Base-by-base conservation (phyloP, 2,888 invertebrate genomes). In the Elysia crispata region DNA sequence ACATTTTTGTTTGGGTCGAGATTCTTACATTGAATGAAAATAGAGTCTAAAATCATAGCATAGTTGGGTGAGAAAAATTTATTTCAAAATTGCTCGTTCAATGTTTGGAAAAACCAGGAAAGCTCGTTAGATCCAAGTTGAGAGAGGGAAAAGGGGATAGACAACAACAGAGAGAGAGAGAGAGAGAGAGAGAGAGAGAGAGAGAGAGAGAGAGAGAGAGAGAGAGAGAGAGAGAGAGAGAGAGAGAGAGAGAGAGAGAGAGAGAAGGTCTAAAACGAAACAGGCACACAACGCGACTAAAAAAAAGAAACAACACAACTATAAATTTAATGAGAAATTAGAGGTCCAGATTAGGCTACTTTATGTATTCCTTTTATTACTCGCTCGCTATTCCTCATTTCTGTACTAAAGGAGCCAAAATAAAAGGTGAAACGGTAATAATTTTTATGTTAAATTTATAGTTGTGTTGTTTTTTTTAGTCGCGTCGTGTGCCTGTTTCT, bases 151-250 rank as follows among this genome's bases (percentile, higher is more conserved):
- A 28, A 28, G 54, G 57, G 25, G 28, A 28, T 5, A 8, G 23
- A 69, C 78, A 60, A 62, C 64, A 75, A 70, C 76, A 66, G 25
- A 72, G 77, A 60, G 62, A 73, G 50, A 79, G 76, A 25, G 23
- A 62, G n/a, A 64, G 28, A 64, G 28, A 64, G 28, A 64, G 28
- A 64, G 28, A 64, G 28, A 64, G 20, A 49, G 28, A 76, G 30
- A 49, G n/a, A 66, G 28, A 76, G n/a, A 66, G 28, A 64, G 28
- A 66, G 30, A 66, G 28, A 64, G 28, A 66, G 30, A 66, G 23
- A 60, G 25, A 54, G n/a, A 33, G 60, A 20, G 8, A 33, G 25
- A 28, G 49, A 30, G 50, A 49, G 1, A n/a, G 25, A n/a, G 33
- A 0, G 54, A 20, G 25, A 6, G 30, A 25, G 30, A 49, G 57